Conservation (phyloP, 2,888 invertebrate genomes). For the Aphodius sticticus region DNA sequence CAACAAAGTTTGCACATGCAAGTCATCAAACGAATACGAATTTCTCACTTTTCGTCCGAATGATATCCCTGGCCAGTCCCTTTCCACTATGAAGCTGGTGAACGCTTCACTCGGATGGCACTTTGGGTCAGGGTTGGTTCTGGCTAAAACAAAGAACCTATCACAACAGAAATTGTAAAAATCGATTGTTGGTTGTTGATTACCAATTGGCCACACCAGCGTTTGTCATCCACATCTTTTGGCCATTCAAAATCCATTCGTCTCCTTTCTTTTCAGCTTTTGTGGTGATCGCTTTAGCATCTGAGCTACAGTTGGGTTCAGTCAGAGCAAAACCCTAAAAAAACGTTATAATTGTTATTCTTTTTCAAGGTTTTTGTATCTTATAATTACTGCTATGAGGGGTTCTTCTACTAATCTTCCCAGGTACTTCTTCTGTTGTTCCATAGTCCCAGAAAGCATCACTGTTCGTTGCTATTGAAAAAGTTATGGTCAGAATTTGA, state of each 20-base stretch:
- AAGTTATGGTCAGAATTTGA: not conserved
- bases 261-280: slow-evolving; percentile 93
- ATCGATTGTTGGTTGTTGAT: slow-evolving; percentile 28
- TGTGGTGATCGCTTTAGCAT: slow-evolving; percentile 91
- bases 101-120: slow-evolving; percentile 91
- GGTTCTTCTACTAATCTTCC: slow-evolving; percentile 91
- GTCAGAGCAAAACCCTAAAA: slow-evolving; percentile 93
- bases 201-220: slow-evolving; percentile 94
- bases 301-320: slow-evolving; percentile 95
- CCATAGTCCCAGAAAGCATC: slow-evolving; percentile 72
- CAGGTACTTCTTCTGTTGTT: slow-evolving; percentile 94
- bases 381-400: slow-evolving; percentile 78
- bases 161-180: slow-evolving; percentile 1
- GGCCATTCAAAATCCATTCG: slow-evolving; percentile 90
- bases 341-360: slow-evolving; percentile 35
- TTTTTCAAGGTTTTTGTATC: not conserved
- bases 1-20: slow-evolving; percentile 28
- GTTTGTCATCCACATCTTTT: slow-evolving; percentile 99
- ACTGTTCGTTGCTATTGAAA: slow-evolving; percentile 8
- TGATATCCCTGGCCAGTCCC: slow-evolving; percentile 84
- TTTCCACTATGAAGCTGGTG: slow-evolving; percentile 96
- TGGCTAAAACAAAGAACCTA: slow-evolving; percentile 90
- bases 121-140: slow-evolving; percentile 93
- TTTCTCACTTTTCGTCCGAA: slow-evolving; percentile 79
- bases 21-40: not conserved